phyloP scores from a whole-genome alignment of 2,888 invertebrate genomes.

The Eilema griseolum region DNA sequence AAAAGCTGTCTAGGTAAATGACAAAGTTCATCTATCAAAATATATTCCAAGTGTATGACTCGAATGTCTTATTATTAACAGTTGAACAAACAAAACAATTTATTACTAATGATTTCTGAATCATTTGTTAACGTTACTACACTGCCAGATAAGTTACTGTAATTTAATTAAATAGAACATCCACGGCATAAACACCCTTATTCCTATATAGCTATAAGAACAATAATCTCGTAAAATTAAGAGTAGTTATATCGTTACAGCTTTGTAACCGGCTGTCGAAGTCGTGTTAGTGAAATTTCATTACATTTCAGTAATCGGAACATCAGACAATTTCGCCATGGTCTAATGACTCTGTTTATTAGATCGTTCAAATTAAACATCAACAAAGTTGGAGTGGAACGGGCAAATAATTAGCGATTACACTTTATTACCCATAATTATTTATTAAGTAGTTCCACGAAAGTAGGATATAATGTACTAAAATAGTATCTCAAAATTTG shows the following conservation, averaged over 20 bases:
- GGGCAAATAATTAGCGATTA: not conserved
- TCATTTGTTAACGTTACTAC: conserved; percentile 54
- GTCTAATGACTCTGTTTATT: conserved; percentile 57
- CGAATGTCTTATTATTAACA: not conserved
- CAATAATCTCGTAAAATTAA: conserved; percentile 28
- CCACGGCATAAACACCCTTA: conserved; percentile 35
- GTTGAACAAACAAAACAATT: conserved; percentile 8
- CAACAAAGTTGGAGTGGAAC: conserved; percentile 35
- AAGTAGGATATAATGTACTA: not conserved
- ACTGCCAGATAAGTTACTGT: conserved; percentile 45
- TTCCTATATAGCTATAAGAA: conserved; percentile 24
- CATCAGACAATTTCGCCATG: conserved; percentile 57
- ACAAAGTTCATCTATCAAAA: not conserved
- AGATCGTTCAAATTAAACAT: conserved; percentile 52
- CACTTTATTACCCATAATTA: not conserved
- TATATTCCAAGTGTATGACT: not conserved
- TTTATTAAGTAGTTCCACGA: not conserved
- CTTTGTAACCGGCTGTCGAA: conserved; percentile 28
- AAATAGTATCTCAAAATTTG: not conserved
- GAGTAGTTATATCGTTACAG: conserved; percentile 46
- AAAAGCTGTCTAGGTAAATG: not conserved
- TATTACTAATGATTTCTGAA: conserved; percentile 23
- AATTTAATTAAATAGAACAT: conserved; percentile 58
- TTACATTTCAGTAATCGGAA: conserved; percentile 60
- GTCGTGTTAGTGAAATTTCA: conserved; percentile 60